Evolutionary conservation across 2,888 invertebrate genomes (phyloP), one percentile per base, ranked within the genome.

Genomic region (Volucella inflata): DNA sequence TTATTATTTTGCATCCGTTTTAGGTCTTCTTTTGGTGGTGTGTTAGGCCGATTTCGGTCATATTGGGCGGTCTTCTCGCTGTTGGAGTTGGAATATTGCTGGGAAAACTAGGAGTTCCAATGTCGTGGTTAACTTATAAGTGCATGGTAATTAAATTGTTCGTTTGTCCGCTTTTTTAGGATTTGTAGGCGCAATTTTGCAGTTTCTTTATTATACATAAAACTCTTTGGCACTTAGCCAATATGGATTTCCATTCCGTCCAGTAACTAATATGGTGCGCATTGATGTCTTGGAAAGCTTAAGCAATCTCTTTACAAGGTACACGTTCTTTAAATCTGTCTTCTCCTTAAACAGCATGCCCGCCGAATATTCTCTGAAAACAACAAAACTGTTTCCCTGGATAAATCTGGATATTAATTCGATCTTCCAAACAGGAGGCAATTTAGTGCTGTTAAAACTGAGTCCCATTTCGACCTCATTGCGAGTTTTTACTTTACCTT

Each of bases 51-150:
- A 2, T 89, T 65, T 88, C 92, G 83, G 50, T 91, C 84, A 81
- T 87, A 42, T 87, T 91, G 12, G 90, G 91, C 11, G 46, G 89
- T 8, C 89, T 89, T 0, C 82, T 92, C 50, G 89, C 91, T 0
- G 2, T 92, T 12, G 77, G 91, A 11, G 87, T 92, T 76, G 93
- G 91, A 0, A 82, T 91, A 2, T 16, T 92, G 1, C 90, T 92
- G 40, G 93, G 93, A 88, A 88, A 87, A 1, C 88, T 89, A 0
- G 88, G 91, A 64, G 88, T 90, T 17, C 90, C 93, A 2, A 92
- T 95, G 93, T 93, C 93, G 48, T 95, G 95, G 94, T 95, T 93
- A 88, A 92, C 93, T 2, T 89, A 92, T 87, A 93, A 92, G 30
- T 93, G 93, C 91, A 89, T 94, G 21, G 90, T 94, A 50, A 89